These are phyloP conservation scores for Saccopteryx leptura DNA, from an alignment of 2,113 vertebrate species.

Conservation along the genomic window DNA sequence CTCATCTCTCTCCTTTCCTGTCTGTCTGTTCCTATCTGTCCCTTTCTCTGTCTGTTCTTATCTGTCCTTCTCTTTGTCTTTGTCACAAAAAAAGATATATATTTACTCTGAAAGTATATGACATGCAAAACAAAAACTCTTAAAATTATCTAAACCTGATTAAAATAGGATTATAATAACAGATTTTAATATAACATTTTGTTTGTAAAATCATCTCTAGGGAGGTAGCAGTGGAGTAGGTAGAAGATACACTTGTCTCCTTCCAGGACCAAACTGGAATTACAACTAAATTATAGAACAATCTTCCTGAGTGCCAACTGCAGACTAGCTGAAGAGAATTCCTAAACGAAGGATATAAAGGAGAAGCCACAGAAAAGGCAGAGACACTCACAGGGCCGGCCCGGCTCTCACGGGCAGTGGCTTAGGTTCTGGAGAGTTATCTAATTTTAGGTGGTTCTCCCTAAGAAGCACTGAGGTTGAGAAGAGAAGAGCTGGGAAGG, in stretches of 20 bases:
- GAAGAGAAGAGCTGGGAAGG: too few species aligned
- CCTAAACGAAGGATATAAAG: neutral
- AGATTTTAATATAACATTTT: neutral
- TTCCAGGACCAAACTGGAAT: neutral
- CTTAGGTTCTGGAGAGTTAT: neutral
- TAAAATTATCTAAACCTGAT: neutral
- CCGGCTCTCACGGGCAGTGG: neutral
- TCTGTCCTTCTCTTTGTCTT: too few species aligned
- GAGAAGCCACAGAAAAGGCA: neutral
- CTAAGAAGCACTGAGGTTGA: neutral
- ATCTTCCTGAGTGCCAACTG: neutral
- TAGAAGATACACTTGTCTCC: neutral
- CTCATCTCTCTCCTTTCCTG: too few species aligned
- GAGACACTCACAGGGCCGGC: neutral
- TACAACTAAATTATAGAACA: neutral
- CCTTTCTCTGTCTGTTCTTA: too few species aligned
- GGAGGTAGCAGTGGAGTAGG: neutral
- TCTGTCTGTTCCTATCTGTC: too few species aligned
- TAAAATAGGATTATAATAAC: neutral
- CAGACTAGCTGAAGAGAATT: neutral
- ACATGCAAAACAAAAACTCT: neutral
- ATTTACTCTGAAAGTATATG: neutral
- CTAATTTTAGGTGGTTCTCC: neutral
- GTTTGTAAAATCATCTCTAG: neutral
- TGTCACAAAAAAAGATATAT: neutral